Evolutionary conservation across 2,797 vertebrate genomes (phyloP).

Genomic region (Oreochromis mossambicus): DNA sequence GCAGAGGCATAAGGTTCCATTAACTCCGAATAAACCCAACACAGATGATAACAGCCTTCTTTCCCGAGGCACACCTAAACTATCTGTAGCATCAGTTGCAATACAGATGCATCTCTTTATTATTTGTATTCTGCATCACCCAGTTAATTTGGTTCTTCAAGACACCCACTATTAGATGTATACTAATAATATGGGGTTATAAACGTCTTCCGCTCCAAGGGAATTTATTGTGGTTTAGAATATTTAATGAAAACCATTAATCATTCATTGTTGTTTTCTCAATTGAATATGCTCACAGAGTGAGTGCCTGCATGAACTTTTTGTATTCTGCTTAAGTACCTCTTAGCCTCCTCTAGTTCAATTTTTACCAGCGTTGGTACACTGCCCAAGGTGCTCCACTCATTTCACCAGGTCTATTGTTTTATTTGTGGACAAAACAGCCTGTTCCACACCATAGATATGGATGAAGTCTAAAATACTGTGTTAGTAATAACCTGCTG

Average conservation of each 20-base stretch:
- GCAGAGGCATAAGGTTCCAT: constrained; percentile 14
- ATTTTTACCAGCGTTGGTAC: not conserved
- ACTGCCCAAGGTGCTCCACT: not conserved
- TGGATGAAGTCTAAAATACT: not conserved
- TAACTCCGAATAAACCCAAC: not conserved
- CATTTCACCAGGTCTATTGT: constrained; percentile 9
- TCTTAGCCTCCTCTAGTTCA: not conserved
- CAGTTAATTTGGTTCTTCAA: constrained; percentile 43
- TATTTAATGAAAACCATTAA: constrained; percentile 67
- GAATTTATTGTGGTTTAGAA: constrained; percentile 9
- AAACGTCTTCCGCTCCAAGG: constrained; percentile 42
- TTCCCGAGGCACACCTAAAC: not conserved
- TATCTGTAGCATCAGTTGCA: constrained; percentile 6
- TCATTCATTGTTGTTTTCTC: constrained; percentile 51
- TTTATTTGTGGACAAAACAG: not conserved
- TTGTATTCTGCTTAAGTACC: constrained; percentile 5
- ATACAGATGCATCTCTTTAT: constrained; percentile 1
- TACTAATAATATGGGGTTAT: constrained; percentile 50
- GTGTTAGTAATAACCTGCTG: not conserved
- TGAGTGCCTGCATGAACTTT: not conserved
- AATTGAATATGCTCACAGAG: constrained; percentile 17
- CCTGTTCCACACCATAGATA: not conserved
- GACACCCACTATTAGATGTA: constrained; percentile 22
- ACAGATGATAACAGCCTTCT: not conserved
- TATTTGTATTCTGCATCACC: constrained; percentile 19